Evolutionary conservation across 2,888 invertebrate species (phyloP).

Genomic region (Hyles lineata): DNA sequence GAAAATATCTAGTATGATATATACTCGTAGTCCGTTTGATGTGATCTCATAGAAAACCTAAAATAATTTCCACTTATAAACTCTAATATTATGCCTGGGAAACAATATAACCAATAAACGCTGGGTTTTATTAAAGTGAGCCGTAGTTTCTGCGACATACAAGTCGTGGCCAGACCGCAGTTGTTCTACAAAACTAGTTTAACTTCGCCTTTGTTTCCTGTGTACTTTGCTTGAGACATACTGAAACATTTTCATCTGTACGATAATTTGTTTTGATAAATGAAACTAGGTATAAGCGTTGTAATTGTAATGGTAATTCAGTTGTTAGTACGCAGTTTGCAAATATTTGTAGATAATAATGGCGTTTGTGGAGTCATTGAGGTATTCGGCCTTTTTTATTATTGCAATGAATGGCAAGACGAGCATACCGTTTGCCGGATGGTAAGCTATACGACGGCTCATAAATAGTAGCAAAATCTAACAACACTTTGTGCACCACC

Average conservation of each 20-base stretch:
- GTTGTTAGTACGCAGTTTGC: not conserved
- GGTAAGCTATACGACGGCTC: too few species aligned
- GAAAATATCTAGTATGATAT: not conserved
- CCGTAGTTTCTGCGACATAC: not conserved
- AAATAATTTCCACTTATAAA: not conserved
- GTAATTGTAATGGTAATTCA: not conserved
- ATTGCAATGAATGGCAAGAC: too few species aligned
- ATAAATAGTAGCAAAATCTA: too few species aligned
- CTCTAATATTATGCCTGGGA: not conserved
- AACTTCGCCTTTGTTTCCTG: slow-evolving; percentile 15
- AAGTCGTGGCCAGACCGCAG: not conserved
- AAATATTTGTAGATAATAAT: too few species aligned
- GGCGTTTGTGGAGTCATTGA: too few species aligned
- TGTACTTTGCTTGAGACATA: slow-evolving; percentile 1
- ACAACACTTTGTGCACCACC: too few species aligned
- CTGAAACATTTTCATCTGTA: slow-evolving; percentile 1
- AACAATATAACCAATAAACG: slow-evolving; percentile 13
- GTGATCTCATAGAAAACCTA: not conserved
- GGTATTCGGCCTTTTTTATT: too few species aligned
- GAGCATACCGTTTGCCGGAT: too few species aligned
- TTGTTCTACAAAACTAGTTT: slow-evolving; percentile 26
- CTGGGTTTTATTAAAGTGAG: slow-evolving; percentile 33
- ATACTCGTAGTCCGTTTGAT: not conserved
- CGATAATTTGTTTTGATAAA: slow-evolving; percentile 9
- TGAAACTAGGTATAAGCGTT: not conserved